Conservation (phyloP, 1,140 invertebrate genomes). For the Drosophila malerkotliana region DNA sequence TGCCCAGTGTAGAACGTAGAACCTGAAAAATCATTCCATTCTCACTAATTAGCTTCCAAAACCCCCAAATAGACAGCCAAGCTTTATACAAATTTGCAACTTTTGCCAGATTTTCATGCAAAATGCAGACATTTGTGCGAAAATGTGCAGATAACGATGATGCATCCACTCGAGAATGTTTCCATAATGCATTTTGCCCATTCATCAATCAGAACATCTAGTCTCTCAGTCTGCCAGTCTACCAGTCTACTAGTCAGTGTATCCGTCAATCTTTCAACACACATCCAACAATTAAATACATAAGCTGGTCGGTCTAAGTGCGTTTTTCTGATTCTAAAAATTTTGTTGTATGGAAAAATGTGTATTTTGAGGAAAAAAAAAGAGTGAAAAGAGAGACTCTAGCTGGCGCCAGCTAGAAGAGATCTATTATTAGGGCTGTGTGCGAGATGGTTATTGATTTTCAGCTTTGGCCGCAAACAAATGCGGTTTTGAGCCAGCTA, state of each 20-base stretch:
- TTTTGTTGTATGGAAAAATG: background rate
- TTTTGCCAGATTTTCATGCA: too few relatives aligned
- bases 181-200: constrained; percentile 6
- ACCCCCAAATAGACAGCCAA: too few relatives aligned
- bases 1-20: too few relatives aligned
- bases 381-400: background rate
- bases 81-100: too few relatives aligned
- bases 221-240: background rate
- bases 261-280: constrained; percentile 11
- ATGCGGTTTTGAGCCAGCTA: constrained; percentile 31
- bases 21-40: too few relatives aligned
- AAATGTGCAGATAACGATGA: background rate
- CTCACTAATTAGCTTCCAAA: too few relatives aligned
- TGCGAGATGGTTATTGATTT: constrained; percentile 62
- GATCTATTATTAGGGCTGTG: constrained; percentile 60
- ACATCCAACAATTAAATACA: constrained; percentile 42
- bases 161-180: constrained; percentile 3
- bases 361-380: constrained; percentile 2
- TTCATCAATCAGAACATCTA: constrained; percentile 29
- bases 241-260: background rate
- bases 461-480: constrained; percentile 53
- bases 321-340: constrained; percentile 9
- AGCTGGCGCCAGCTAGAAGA: too few relatives aligned
- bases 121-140: too few relatives aligned
- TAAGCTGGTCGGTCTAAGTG: constrained; percentile 55